These are phyloP conservation scores for Pyrgus malvae DNA, from an alignment of 2,888 invertebrate species.

Conservation along the genomic window DNA sequence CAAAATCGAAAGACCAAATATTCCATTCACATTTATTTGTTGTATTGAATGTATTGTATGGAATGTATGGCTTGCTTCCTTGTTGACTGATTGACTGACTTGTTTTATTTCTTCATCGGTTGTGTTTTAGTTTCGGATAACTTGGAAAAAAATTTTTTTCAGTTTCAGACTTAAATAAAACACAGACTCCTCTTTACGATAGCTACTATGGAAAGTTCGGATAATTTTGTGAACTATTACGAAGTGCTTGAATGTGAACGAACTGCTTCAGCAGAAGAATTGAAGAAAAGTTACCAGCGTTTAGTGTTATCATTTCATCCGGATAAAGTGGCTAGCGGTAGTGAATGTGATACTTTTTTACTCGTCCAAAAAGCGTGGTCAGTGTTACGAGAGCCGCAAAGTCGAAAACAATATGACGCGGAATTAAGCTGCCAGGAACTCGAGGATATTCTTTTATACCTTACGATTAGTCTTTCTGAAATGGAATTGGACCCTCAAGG, in stretches of 20 bases:
- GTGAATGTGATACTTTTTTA: slow-evolving; percentile 52
- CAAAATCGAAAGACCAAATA: too few species aligned
- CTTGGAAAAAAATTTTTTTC: too few species aligned
- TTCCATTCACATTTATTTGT: too few species aligned
- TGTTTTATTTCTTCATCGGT: too few species aligned
- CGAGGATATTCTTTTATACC: slow-evolving; percentile 82
- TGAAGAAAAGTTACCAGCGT: slow-evolving; percentile 84
- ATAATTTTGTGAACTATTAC: slow-evolving; percentile 70
- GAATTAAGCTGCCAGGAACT: slow-evolving; percentile 81
- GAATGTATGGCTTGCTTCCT: too few species aligned
- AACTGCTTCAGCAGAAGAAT: slow-evolving; percentile 77
- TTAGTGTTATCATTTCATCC: slow-evolving; percentile 82
- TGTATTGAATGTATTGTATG: too few species aligned
- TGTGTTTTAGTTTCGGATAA: too few species aligned
- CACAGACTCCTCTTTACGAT: background rate
- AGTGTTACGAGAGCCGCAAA: slow-evolving; percentile 81
- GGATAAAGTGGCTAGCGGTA: slow-evolving; percentile 69
- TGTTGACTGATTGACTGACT: too few species aligned
- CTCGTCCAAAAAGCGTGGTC: slow-evolving; percentile 87
- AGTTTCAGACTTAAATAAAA: too few species aligned
- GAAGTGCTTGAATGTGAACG: slow-evolving; percentile 77
- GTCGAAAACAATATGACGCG: slow-evolving; percentile 85
- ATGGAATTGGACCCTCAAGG: slow-evolving; percentile 63
- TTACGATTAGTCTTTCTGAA: slow-evolving; percentile 74
- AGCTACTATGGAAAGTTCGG: slow-evolving; percentile 3